Evolutionary conservation across 1,140 invertebrate species (phyloP).

Genomic region (Drosophila ambigua): DNA sequence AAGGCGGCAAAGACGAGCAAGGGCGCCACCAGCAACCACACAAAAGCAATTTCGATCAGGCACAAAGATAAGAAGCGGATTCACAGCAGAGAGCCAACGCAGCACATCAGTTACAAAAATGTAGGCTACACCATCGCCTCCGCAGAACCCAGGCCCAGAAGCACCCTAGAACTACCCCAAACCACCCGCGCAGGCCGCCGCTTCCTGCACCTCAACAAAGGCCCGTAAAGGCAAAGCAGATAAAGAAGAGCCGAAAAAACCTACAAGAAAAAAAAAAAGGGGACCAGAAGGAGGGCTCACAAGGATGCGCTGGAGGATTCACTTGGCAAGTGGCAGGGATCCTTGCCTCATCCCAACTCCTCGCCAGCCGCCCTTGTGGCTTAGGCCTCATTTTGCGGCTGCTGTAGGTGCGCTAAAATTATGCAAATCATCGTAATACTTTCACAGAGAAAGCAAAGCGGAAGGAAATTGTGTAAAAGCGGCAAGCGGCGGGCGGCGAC

Average conservation of each 20-base stretch:
- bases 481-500: constrained; percentile 15
- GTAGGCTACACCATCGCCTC: constrained; percentile 52
- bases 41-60: constrained; percentile 82
- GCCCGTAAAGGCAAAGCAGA: constrained; percentile 55
- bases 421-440: constrained; percentile 82
- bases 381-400: constrained; percentile 53
- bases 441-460: constrained; percentile 64
- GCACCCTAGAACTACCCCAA: constrained; percentile 1
- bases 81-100: constrained; percentile 61
- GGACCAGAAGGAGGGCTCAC: constrained; percentile 21
- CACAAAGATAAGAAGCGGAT: constrained; percentile 67
- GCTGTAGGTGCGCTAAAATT: constrained; percentile 77
- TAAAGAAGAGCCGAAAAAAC: constrained; percentile 61
- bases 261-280: constrained; percentile 14
- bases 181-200: background rate
- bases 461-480: constrained; percentile 74
- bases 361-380: constrained; percentile 13
- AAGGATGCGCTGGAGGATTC: constrained; percentile 54
- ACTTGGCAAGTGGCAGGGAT: constrained; percentile 15
- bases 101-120: constrained; percentile 79
- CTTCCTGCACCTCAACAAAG: constrained; percentile 43
- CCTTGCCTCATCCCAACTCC: background rate
- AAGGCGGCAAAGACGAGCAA: background rate
- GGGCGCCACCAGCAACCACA: constrained; percentile 57
- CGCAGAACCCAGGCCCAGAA: background rate